A percentile compares a stretch with the other conserved stretches of the same genome.
Conservation (phyloP, 1,140 invertebrate species). For the Drosophila saltans region DNA sequence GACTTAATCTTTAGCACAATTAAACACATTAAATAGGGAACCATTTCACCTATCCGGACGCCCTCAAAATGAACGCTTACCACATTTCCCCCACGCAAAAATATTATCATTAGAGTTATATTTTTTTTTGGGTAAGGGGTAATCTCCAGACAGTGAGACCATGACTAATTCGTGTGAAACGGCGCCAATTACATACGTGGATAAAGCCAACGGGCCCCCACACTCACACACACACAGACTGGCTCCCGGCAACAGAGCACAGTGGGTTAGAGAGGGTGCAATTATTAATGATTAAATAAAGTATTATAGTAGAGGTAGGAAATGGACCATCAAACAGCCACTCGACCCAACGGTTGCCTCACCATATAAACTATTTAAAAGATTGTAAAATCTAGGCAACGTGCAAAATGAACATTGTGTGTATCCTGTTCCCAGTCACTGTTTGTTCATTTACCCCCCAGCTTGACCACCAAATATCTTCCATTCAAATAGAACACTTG, state of each 20-base stretch:
- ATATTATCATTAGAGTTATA: constrained; percentile 27
- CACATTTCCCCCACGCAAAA: constrained; percentile 42
- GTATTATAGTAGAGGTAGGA: too few species aligned
- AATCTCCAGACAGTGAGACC: constrained; percentile 29
- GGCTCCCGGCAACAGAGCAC: constrained; percentile 17
- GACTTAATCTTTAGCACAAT: not conserved
- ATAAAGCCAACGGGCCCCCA: not conserved
- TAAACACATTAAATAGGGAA: not conserved
- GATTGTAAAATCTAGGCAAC: too few species aligned
- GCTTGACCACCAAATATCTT: not conserved
- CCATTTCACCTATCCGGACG: not conserved
- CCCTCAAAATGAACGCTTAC: not conserved
- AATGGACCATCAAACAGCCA: not conserved
- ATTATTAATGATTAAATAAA: too few species aligned
- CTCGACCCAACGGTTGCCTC: too few species aligned
- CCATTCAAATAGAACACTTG: not conserved
- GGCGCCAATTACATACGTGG: constrained; percentile 21
- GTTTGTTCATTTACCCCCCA: too few species aligned
- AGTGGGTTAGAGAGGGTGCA: not conserved
- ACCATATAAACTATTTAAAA: too few species aligned
- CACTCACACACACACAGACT: not conserved
- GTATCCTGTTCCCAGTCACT: too few species aligned
- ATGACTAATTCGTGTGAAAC: constrained; percentile 39
- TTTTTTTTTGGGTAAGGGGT: constrained; percentile 17
- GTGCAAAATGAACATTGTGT: too few species aligned